These are phyloP conservation scores for Gibbula magus DNA, from an alignment of 2,888 invertebrate species.

Conservation along the genomic window DNA sequence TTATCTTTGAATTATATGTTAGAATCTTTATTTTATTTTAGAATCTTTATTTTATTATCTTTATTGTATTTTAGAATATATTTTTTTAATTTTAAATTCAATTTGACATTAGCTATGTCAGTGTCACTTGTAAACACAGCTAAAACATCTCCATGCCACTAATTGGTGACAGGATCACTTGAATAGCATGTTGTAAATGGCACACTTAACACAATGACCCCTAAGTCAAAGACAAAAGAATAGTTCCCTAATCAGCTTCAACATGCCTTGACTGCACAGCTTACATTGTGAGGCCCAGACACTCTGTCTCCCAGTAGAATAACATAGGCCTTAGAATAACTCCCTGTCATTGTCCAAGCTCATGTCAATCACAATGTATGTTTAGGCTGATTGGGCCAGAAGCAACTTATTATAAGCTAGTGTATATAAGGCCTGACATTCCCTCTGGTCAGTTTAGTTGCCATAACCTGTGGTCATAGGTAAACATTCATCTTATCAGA, in stretches of 20 bases:
- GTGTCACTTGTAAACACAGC: too few relatives aligned
- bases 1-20: too few relatives aligned
- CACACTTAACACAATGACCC: constrained; percentile 16
- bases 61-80: too few relatives aligned
- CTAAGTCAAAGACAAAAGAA: constrained; percentile 17
- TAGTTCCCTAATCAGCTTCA: constrained; percentile 3
- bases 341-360: constrained; percentile 25
- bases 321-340: constrained; percentile 18
- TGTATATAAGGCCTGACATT: neutral
- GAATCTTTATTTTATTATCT: too few relatives aligned
- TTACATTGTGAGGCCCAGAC: constrained; percentile 11
- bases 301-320: neutral
- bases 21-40: too few relatives aligned
- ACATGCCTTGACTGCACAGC: neutral
- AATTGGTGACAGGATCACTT: neutral
- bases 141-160: neutral
- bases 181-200: constrained; percentile 3
- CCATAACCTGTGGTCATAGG: constrained; percentile 15
- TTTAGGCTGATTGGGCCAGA: constrained; percentile 10
- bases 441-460: constrained; percentile 12
- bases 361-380: constrained; percentile 2
- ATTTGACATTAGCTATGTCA: too few relatives aligned
- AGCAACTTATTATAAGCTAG: neutral
- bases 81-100: too few relatives aligned
- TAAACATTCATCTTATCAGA: neutral